Evolutionary conservation across 2,797 vertebrate species (phyloP), one percentile per base, ranked within the genome.

Genomic region (Alcedo quadribrachys): DNA sequence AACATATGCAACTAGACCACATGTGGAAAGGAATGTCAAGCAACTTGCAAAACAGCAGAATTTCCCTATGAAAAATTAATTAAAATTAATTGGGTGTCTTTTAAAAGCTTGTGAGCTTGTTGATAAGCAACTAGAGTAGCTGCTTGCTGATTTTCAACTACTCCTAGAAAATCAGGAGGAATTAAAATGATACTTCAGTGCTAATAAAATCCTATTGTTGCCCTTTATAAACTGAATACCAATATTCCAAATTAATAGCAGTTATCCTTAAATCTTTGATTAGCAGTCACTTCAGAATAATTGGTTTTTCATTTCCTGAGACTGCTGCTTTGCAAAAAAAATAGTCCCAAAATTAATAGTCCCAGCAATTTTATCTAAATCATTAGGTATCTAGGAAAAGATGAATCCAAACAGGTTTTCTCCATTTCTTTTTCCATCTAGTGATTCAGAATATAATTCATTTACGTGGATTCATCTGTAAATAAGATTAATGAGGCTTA

Each of bases 121-220:
- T 46, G 62, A 71, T 74, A 95, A 94, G 73, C 55, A 61, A 2
- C 42, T 70, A 15, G 27, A 87, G 33, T 63, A 79, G 18, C 76
- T 85, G 18, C 62, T 63, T 92, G 74, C 76, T 85, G 60, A 84
- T 90, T 90, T 94, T 60, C n/a, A 87, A 9, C 70, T 62, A 17
- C 67, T 73, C 12, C 9, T 79, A 32, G 76, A 91, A 89, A 85
- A 91, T 51, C 14, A 89, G 46, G 28, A 85, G 20, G 71, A 81
- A 81, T 90, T 32, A 62, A 40, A 45, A 13, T 37, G 62, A 33
- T 71, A 69, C 43, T 73, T 68, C 69, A 60, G 15, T 48, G n/a
- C 69, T 81, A 73, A 60, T 76, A 48, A 93, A 85, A 42, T 87
- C 37, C 54, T 82, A 14, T 33, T 68, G 32, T 22, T 70, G n/a